Evolutionary conservation across 2,888 invertebrate species (phyloP), one percentile per base, ranked within the genome.

Genomic region (Acleris cristana): DNA sequence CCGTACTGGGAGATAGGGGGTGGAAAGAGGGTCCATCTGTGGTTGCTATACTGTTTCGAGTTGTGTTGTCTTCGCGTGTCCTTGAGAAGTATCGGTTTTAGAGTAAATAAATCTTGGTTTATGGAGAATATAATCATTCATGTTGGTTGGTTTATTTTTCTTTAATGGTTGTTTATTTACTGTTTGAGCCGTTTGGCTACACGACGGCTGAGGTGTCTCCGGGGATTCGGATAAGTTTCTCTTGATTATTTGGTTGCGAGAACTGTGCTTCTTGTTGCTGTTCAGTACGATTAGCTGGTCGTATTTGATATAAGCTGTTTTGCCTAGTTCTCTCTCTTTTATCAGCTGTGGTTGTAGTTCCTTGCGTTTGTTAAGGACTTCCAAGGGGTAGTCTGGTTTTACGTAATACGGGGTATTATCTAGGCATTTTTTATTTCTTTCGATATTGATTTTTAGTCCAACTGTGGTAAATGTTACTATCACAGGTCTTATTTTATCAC

Each of bases 1-100:
- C 40, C 40, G 40, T 40, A 3, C 40, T 40, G 40, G 40, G 58
- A 64, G 56, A 64, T 64, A 44, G 52, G 59, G 34, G 19, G 26
- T 59, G 48, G 52, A 55, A 51, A 64, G 60, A 64, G 59, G 60
- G 69, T 60, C 52, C 55, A 52, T 26, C 19, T 64, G 49, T 54
- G 51, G 51, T 64, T 64, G 68, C 68, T 64, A 64, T 66, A 53
- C 49, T 58, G 21, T 44, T 18, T 62, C 60, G 45, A n/a, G 55
- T 16, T 65, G 30, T 55, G 63, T 21, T 48, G 59, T 59, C 34
- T 65, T 63, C 12, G 23, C 12, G 49, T 71, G 64, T 40, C 55
- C 8, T 61, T 61, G 61, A 21, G 61, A 23, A 55, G 63, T 19
- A 49, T 64, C 68, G 40, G 68, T 45, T 18, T 63, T 58, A 55